Base-by-base conservation (phyloP, 2,888 invertebrate genomes). In the Melanotus villosus region DNA sequence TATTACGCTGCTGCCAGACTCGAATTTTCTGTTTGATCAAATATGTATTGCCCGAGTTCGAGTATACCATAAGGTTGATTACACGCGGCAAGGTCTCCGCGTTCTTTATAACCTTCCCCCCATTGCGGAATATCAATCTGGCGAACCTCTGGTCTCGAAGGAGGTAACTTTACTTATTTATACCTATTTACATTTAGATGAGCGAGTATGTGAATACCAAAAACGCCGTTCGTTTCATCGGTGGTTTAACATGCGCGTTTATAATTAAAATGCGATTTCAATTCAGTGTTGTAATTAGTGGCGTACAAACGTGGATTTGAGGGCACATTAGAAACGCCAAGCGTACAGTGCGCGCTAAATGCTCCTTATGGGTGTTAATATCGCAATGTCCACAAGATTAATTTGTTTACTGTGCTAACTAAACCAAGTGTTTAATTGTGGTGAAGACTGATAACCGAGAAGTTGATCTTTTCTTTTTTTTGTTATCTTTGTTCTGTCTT, bases 271-370 rank as follows among this genome's bases (percentile, higher is more conserved):
- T 23, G 47, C 10, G 12, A 4, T 47, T 23, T 23, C 6, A 23
- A 23, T 4, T 45, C 10, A 47, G 47, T 41, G 41, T 41, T 6
- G 23, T 47, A 47, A 26, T 47, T 47, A 21, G 4, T 9, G n/a
- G 5, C 6, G 4, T 21, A 45, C 21, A 10, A 23, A 18, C 18
- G 10, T 18, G 43, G 1, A 47, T 21, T 45, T 47, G 19, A 47
- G 47, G 23, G 10, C 43, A 47, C 23, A 26, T 47, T 47, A 47
- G 12, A 47, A 47, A 47, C 26, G 23, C 12, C n/a, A n/a, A 23
- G 16, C 21, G n/a, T 45, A 21, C 23, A 26, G 26, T 26, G n/a
- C 18, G 47, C 18, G 23, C 23, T 19, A 10, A 43, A 19, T 47
- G n/a, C 5, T 47, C 47, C 6, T 47, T 10, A 21, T 45, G 45